Percentiles rank a stretch among this genome's conserved stretches.
Evolutionary conservation across 2,113 vertebrate species (phyloP).

Genomic region (Synodontis membranacea): DNA sequence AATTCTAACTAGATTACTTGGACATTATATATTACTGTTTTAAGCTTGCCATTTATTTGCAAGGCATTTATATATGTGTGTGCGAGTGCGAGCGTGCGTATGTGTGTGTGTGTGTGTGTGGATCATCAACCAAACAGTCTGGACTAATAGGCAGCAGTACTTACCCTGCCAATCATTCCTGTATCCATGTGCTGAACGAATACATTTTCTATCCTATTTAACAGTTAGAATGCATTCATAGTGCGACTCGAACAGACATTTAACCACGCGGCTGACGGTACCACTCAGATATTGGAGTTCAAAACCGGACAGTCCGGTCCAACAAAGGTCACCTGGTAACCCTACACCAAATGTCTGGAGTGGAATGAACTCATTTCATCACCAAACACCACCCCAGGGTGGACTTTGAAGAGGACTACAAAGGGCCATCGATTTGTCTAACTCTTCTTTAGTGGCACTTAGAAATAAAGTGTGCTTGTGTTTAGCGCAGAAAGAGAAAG

Average conservation of each 20-base stretch:
- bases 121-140: not conserved
- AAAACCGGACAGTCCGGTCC: not conserved
- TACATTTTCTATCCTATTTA: not conserved
- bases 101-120: not conserved
- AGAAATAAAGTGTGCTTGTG: slow-evolving; percentile 17
- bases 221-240: not conserved
- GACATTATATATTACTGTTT: not conserved
- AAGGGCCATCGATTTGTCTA: not conserved
- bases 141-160: not conserved
- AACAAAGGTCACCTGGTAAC: not conserved
- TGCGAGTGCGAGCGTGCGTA: too few species aligned
- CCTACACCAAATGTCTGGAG: not conserved
- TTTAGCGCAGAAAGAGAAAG: slow-evolving; percentile 39
- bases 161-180: not conserved
- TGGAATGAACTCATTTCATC: not conserved
- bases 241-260: not conserved
- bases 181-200: not conserved
- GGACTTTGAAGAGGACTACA: not conserved
- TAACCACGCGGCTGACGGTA: not conserved
- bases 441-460: not conserved
- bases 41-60: not conserved
- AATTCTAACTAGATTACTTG: not conserved
- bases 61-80: not conserved
- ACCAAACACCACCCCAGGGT: not conserved
- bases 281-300: not conserved